These are phyloP conservation scores for Embidobia sp. DNA, from an alignment of 2,888 invertebrate genomes.

Conservation along the genomic window DNA sequence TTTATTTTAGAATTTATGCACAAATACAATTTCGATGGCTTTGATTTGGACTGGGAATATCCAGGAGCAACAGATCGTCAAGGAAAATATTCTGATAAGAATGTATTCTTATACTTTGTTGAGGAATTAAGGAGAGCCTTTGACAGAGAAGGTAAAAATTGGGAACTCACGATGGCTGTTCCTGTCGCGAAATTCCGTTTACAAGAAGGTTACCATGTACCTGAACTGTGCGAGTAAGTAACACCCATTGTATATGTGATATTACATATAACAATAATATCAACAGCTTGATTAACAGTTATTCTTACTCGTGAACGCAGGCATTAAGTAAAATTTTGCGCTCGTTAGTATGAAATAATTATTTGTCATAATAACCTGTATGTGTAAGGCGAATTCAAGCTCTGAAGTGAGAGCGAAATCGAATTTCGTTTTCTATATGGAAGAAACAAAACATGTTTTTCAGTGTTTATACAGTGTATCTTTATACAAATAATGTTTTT, in stretches of 20 bases:
- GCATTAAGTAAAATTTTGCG: too few species aligned
- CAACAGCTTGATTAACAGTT: background rate
- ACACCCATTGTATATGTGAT: too few species aligned
- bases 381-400: too few species aligned
- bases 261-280: too few species aligned
- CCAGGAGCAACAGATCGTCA: constrained; percentile 94
- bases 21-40: constrained; percentile 90
- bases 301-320: too few species aligned
- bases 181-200: constrained; percentile 93
- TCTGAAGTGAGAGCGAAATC: too few species aligned
- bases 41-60: constrained; percentile 96
- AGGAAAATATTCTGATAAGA: constrained; percentile 92
- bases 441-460: too few species aligned
- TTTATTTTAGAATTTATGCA: constrained; percentile 87
- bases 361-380: too few species aligned
- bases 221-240: constrained; percentile 92
- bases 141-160: constrained; percentile 87
- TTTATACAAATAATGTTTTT: too few species aligned
- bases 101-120: constrained; percentile 90
- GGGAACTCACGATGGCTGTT: constrained; percentile 95
- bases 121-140: constrained; percentile 91
- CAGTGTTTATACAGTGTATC: too few species aligned
- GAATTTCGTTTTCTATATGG: too few species aligned
- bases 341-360: too few species aligned
- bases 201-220: constrained; percentile 95